Evolutionary conservation across 2,888 invertebrate species (phyloP).

Genomic region (Ligdia adustata): DNA sequence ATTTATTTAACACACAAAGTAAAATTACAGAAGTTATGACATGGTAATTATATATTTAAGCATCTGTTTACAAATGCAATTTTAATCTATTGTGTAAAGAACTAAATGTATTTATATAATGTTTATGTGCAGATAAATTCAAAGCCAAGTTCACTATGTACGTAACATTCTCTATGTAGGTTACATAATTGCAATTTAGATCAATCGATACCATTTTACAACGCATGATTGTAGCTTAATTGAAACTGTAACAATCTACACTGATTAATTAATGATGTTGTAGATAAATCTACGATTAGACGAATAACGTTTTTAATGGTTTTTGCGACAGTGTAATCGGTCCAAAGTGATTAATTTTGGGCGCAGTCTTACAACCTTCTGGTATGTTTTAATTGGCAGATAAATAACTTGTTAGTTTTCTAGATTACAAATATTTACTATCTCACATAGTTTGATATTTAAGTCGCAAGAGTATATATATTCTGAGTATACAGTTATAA

Average conservation of each 20-base stretch:
- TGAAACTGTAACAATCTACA: constrained; percentile 35
- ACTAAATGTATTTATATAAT: too few relatives aligned
- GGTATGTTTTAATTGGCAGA: neutral
- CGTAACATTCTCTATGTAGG: too few relatives aligned
- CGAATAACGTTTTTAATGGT: constrained; percentile 29
- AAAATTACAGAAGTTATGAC: too few relatives aligned
- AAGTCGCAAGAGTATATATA: too few relatives aligned
- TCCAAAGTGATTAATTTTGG: constrained; percentile 15
- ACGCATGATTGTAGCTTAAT: constrained; percentile 31
- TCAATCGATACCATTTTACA: constrained; percentile 23
- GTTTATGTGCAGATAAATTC: too few relatives aligned
- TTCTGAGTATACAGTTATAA: too few relatives aligned
- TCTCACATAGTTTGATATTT: too few relatives aligned
- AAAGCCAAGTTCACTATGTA: constrained; percentile 4
- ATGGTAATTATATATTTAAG: too few relatives aligned
- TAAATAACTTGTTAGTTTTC: neutral
- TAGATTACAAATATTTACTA: too few relatives aligned
- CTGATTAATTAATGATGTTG: constrained; percentile 33
- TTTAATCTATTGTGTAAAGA: too few relatives aligned
- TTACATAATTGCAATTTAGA: constrained; percentile 21
- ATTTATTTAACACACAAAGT: too few relatives aligned
- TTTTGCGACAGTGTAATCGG: constrained; percentile 26
- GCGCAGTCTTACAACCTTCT: neutral
- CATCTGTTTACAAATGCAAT: too few relatives aligned
- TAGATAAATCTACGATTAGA: constrained; percentile 32